A percentile compares a stretch with the other conserved stretches of the same genome.
Evolutionary conservation across 2,888 invertebrate genomes (phyloP).

Genomic region (Synanthedon tipuliformis): DNA sequence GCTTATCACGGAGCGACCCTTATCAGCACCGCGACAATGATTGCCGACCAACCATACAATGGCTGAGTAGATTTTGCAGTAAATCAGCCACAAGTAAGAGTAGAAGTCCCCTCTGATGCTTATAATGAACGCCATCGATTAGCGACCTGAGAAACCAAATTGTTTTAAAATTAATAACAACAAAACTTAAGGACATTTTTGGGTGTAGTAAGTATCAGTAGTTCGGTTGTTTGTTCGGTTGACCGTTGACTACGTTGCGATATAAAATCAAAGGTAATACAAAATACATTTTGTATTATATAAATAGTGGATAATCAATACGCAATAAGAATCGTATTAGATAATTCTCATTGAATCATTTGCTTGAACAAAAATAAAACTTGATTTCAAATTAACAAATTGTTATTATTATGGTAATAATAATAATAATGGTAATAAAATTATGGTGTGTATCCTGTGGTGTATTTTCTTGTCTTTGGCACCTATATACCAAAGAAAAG

Average conservation of each 20-base stretch:
- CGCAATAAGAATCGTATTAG: background rate
- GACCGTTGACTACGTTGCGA: too few species aligned
- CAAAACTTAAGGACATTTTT: too few species aligned
- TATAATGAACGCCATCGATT: slow-evolving; percentile 53
- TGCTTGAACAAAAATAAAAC: background rate
- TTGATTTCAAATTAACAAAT: too few species aligned
- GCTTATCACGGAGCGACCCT: slow-evolving; percentile 60
- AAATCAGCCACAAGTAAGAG: slow-evolving; percentile 52
- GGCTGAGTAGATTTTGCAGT: slow-evolving; percentile 56
- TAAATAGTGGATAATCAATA: background rate
- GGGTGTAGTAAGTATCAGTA: too few species aligned
- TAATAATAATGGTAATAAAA: too few species aligned
- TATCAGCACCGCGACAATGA: slow-evolving; percentile 62
- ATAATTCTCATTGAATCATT: background rate
- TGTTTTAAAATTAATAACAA: background rate
- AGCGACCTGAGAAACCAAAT: slow-evolving; percentile 43
- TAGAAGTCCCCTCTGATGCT: slow-evolving; percentile 54
- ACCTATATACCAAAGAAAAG: too few species aligned
- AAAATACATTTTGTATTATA: background rate
- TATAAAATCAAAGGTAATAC: background rate
- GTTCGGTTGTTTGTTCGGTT: too few species aligned
- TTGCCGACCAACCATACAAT: slow-evolving; percentile 60
- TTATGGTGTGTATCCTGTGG: too few species aligned
- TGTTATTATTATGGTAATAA: too few species aligned
- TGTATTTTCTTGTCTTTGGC: too few species aligned